Base-by-base conservation (phyloP, 1,140 invertebrate species). In the Elymnias hypermnestra region DNA sequence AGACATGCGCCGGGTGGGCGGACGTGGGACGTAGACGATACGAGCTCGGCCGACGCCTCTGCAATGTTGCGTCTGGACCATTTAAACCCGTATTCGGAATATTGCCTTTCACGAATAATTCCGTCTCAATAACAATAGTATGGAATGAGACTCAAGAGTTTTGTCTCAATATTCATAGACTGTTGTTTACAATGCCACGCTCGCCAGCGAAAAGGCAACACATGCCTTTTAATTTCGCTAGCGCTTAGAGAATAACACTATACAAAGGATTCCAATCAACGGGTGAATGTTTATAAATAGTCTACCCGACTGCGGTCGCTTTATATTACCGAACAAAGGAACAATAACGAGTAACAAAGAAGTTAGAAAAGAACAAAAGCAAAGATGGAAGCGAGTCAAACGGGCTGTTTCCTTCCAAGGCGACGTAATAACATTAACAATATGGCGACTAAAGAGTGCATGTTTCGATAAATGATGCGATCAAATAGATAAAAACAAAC, bases 301-400 rank as follows among this genome's bases (percentile, higher is more conserved):
- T 52, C 58, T 63, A 53, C 56, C 61, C 56, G 51, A 55, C 42
- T 36, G 58, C 59, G 66, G 57, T 53, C 53, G 57, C 55, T 71
- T 63, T 68, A 70, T 72, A 64, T 57, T 53, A 57, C 57, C 39
- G 67, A 78, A 78, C 74, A 78, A 79, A 76, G 68, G 70, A 72
- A 77, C 70, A 73, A 69, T 70, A 73, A 74, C 53, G 57, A 63
- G 56, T 57, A 69, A 74, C 70, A 79, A 77, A 76, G 72, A 76
- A 72, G 72, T 76, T 76, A 76, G 69, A 72, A 72, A 83, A 70
- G 67, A 78, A 81, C 74, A 77, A 75, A 79, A 77, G 64, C 73
- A 76, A 78, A 76, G 58, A 82, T 66, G 55, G 56, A 50, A 65
- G 49, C 62, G 61, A 73, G 62, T 72, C 60, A 68, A 72, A 72